Conservation (phyloP, 2,888 invertebrate species). For the Dryobotodes eremita region DNA sequence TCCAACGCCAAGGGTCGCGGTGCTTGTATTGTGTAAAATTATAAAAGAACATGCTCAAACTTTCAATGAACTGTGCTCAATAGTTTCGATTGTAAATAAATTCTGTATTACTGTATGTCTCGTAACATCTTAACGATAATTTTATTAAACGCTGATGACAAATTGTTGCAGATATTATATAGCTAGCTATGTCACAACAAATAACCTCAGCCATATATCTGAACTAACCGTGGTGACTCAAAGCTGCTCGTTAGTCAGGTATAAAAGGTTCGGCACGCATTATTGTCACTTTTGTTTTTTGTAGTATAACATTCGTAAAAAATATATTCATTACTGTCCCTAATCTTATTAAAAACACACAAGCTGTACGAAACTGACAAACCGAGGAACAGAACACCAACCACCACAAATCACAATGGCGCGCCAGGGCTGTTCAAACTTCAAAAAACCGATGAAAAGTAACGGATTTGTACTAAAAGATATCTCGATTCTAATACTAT, state of each 20-base stretch:
- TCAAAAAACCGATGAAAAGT: conserved; percentile 70
- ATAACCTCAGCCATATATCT: conserved; percentile 88
- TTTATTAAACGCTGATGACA: conserved; percentile 78
- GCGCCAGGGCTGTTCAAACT: conserved; percentile 78
- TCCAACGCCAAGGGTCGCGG: conserved; percentile 82
- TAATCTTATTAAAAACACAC: conserved; percentile 84
- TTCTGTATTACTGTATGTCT: conserved; percentile 16
- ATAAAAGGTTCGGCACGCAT: conserved; percentile 89
- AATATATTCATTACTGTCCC: conserved; percentile 85
- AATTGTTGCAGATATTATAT: conserved; percentile 81
- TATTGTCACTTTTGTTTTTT: conserved; percentile 87
- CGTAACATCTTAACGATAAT: conserved; percentile 47
- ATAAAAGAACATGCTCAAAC: conserved; percentile 46
- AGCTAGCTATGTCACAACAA: conserved; percentile 88
- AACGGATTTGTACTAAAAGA: conserved; percentile 24
- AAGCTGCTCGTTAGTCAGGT: conserved; percentile 85
- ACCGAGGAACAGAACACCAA: conserved; percentile 79
- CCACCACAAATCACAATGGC: conserved; percentile 88
- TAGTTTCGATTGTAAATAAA: conserved; percentile 25
- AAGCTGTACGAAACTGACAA: conserved; percentile 82
- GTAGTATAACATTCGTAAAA: conserved; percentile 83
- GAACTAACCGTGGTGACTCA: conserved; percentile 89
- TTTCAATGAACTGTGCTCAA: not conserved
- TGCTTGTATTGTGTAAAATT: conserved; percentile 63
- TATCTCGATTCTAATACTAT: not conserved